A percentile compares a stretch with the other conserved stretches of the same genome.
phyloP scores from a whole-genome alignment of 2,888 invertebrate genomes.

The Scaptomyza polygonia region DNA sequence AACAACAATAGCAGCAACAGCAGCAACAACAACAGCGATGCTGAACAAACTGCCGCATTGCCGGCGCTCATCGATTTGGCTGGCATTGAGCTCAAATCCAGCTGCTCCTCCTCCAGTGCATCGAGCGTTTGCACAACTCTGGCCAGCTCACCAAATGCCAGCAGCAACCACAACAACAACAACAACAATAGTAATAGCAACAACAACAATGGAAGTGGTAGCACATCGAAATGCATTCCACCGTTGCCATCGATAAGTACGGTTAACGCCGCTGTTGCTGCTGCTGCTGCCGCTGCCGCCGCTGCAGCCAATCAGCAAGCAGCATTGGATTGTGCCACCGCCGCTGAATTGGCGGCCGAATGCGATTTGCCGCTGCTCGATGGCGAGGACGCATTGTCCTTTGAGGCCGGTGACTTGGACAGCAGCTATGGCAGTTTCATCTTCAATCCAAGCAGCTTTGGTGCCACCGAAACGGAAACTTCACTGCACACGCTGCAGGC shows the following conservation, averaged over 20 bases:
- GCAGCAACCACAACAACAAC: conserved; percentile 49
- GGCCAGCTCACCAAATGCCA: conserved; percentile 72
- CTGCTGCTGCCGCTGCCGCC: conserved; percentile 85
- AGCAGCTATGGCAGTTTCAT: conserved; percentile 89
- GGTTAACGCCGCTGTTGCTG: conserved; percentile 82
- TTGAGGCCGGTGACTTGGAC: conserved; percentile 85
- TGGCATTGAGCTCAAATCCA: conserved; percentile 64
- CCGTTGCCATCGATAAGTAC: conserved; percentile 85
- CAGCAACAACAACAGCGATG: conserved; percentile 46
- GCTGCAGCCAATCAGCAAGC: conserved; percentile 85
- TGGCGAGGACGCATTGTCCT: conserved; percentile 89
- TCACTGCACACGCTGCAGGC: conserved; percentile 79
- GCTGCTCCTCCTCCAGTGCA: conserved; percentile 66
- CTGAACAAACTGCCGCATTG: conserved; percentile 36
- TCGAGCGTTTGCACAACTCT: conserved; percentile 40
- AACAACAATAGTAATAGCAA: conserved; percentile 76
- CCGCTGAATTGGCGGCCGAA: conserved; percentile 87
- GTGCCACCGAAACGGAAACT: conserved; percentile 56
- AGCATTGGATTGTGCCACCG: conserved; percentile 63
- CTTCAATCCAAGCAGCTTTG: conserved; percentile 85
- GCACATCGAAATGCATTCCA: conserved; percentile 55
- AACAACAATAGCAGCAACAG: conserved; percentile 39
- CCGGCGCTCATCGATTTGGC: conserved; percentile 64
- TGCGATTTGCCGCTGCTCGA: conserved; percentile 89
- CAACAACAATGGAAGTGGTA: conserved; percentile 59